Base-by-base conservation (phyloP, 2,888 invertebrate species). In the Dusona sp. region DNA sequence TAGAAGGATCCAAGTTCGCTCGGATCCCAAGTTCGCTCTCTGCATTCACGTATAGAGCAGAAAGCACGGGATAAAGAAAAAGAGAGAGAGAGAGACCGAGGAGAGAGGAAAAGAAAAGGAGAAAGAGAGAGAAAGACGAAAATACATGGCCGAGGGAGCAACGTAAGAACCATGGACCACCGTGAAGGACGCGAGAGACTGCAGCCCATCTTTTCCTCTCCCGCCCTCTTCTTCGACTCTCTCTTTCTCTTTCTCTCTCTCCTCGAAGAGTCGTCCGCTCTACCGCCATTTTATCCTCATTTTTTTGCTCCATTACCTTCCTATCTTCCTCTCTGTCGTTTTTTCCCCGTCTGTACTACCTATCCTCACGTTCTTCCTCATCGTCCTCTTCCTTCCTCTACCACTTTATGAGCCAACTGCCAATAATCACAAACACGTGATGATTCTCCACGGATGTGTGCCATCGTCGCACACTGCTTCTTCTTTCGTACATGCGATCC, bases 391-490 rank as follows among this genome's bases (percentile, higher is more conserved):
- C 64, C 72, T 86, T 79, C 68, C 81, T 84, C 38, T n/a, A 74
- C 84, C 78, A 65, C 89, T 91, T 91, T 90, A 90, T 90, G 90
- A 89, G 88, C 90, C 89, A 89, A 89, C 92, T 90, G 91, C 91
- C 92, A 92, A 93, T 92, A 92, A 92, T 90, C 91, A 90, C 91
- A 90, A 92, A 92, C 92, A 91, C 92, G 92, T 92, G 92, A 92
- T 92, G 92, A 92, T 92, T 93, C 91, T 89, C 92, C 91, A 87
- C 91, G 91, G 90, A 78, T 81, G 33, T 75, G 29, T 74, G 72
- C 78, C 77, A 83, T 90, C 92, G 91, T 88, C 89, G 78, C 74
- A 81, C 86, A 78, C 80, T 83, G 78, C 84, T 29, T 61, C 22
- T 38, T 13, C 38, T 45, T 29, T 25, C 29, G n/a, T 72, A 19